Base-by-base conservation (phyloP, 35 echinoderm and acorn worm genomes). In the Patiria miniata region DNA sequence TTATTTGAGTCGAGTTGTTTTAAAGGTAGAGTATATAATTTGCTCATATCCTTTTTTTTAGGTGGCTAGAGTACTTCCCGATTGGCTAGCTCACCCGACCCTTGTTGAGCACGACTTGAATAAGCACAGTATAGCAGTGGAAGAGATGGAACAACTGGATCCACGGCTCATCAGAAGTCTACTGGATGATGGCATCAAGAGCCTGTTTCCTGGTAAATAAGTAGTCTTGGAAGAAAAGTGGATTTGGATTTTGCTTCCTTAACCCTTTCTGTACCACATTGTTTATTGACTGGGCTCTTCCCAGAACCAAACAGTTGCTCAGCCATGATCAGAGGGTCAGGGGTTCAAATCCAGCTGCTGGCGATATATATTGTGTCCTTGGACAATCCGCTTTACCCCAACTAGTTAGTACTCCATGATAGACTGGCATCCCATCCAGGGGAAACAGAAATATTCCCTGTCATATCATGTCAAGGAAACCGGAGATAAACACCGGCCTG, bases 121-220 rank as follows among this genome's bases (percentile, higher is more conserved):
- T 28, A 38, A 89, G 9, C 85, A 97, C 65, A 80, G 51, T 17
- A 77, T 88, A 18, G 50, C 56, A 39, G 44, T 94, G 17, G 76
- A 73, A 26, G 42, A 51, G 15, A 18, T 94, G 39, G 16, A 39
- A 39, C 83, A 85, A 61, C 79, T 98, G 17, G 92, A 94, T 83
- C 7, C 76, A 16, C 83, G 81, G 69, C 61, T 98, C n/a, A 22
- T 91, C n/a, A n/a, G 57, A 52, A 82, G 60, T 23, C 83, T 98
- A 40, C 37, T 58, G 21, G 80, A 87, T 19, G 81, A 85, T 37
- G 58, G 83, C 58, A 85, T 98, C n/a, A 85, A 22, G 5, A 36
- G 86, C 0, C 89, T 98, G 21, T 98, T 98, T 54, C 92, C 95
- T 87, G 95, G 95, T 98, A 83, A 79, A 12, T 47, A 12, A 47